A percentile compares a stretch with the other conserved stretches of the same genome.
Conservation (phyloP, 1,140 invertebrate species). For the Drosophila insularis region DNA sequence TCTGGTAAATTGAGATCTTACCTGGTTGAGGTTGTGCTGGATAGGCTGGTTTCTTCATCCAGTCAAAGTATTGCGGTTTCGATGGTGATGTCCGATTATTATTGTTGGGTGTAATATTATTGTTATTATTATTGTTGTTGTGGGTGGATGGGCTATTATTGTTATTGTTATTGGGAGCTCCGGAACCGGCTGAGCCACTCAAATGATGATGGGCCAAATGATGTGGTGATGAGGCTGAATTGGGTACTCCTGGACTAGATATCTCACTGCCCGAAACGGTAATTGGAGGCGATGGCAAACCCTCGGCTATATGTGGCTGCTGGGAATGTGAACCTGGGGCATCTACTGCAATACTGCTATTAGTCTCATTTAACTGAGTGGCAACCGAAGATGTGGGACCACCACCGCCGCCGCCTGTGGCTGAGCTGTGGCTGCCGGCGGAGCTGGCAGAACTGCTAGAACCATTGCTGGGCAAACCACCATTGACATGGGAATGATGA, state of each 20-base stretch:
- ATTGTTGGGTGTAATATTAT: slow-evolving; percentile 63
- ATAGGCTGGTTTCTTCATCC: slow-evolving; percentile 94
- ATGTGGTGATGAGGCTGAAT: slow-evolving; percentile 78
- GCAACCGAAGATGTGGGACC: slow-evolving; percentile 59
- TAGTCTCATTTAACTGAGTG: slow-evolving; percentile 72
- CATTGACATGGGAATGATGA: slow-evolving; percentile 70
- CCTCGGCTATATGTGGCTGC: slow-evolving; percentile 71
- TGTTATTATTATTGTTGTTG: slow-evolving; percentile 75
- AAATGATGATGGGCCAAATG: slow-evolving; percentile 75
- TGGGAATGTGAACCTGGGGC: slow-evolving; percentile 49
- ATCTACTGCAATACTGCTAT: slow-evolving; percentile 60
- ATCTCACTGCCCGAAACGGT: slow-evolving; percentile 86
- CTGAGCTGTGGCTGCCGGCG: slow-evolving; percentile 82
- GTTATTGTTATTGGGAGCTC: slow-evolving; percentile 57
- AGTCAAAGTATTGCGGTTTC: slow-evolving; percentile 92
- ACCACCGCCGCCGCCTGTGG: slow-evolving; percentile 47
- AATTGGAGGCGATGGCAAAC: slow-evolving; percentile 85
- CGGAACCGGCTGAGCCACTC: slow-evolving; percentile 50
- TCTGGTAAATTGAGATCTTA: slow-evolving; percentile 83
- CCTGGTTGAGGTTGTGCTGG: slow-evolving; percentile 91
- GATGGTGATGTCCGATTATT: slow-evolving; percentile 85
- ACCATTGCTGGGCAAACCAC: slow-evolving; percentile 57
- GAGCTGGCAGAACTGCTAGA: slow-evolving; percentile 69
- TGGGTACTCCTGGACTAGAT: slow-evolving; percentile 85
- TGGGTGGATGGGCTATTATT: slow-evolving; percentile 72